phyloP scores from a whole-genome alignment of 2,888 invertebrate species.

The Platerodrilus igneus region DNA sequence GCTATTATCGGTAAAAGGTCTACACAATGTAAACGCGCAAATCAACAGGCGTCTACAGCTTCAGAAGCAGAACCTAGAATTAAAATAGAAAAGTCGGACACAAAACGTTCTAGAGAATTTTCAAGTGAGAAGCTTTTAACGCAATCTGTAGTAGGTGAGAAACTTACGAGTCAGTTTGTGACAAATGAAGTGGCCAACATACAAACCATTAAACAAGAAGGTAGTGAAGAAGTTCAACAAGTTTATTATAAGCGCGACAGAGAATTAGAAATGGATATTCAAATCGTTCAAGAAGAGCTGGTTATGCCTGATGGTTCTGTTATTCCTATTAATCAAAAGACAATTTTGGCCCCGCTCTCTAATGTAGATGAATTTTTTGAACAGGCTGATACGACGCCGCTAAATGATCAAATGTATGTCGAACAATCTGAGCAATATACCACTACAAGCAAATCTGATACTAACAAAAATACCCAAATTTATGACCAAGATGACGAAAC shows the following conservation, averaged over 20 bases:
- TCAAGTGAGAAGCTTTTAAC: too few relatives aligned
- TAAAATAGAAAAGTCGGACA: constrained; percentile 33
- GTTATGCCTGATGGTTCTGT: constrained; percentile 27
- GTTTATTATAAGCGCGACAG: constrained; percentile 42
- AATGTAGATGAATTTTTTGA: too few relatives aligned
- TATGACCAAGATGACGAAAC: constrained; percentile 34
- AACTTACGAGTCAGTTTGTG: constrained; percentile 32
- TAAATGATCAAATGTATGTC: too few relatives aligned
- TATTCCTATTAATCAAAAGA: constrained; percentile 6
- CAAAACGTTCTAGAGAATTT: constrained; percentile 26
- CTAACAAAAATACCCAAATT: background rate
- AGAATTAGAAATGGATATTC: constrained; percentile 42
- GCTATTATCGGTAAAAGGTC: constrained; percentile 40
- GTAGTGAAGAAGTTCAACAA: constrained; percentile 42
- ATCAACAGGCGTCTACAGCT: constrained; percentile 15
- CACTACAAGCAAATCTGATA: too few relatives aligned
- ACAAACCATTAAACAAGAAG: constrained; percentile 35
- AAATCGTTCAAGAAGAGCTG: constrained; percentile 39
- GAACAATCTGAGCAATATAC: too few relatives aligned
- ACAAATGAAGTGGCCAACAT: constrained; percentile 38
- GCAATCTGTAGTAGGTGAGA: too few relatives aligned
- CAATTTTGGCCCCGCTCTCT: too few relatives aligned
- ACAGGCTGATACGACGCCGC: too few relatives aligned
- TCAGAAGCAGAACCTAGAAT: constrained; percentile 27
- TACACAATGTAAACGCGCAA: constrained; percentile 32